Conservation (phyloP, 1,140 invertebrate species). For the Oscheius sp. region DNA sequence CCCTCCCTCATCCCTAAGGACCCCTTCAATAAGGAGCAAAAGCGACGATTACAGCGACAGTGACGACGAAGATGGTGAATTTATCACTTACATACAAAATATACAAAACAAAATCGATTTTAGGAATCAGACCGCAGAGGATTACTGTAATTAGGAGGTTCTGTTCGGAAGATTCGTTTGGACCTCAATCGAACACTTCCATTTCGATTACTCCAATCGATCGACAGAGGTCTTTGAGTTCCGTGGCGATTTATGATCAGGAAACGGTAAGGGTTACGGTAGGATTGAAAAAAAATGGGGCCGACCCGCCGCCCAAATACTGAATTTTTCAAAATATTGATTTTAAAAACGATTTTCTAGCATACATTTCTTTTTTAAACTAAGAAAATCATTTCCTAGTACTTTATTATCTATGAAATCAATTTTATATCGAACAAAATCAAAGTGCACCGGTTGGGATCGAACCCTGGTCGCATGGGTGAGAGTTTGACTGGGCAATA, state of each 20-base stretch:
- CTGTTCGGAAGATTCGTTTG: constrained; percentile 4
- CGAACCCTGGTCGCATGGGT: too few relatives aligned
- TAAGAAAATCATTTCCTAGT: too few relatives aligned
- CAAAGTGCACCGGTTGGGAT: too few relatives aligned
- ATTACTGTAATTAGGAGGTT: constrained; percentile 2
- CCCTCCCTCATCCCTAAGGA: too few relatives aligned
- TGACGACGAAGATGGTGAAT: constrained; percentile 11
- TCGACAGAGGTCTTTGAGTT: constrained; percentile 4
- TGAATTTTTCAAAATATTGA: too few relatives aligned
- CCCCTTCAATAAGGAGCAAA: constrained; percentile 1
- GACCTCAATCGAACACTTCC: not conserved
- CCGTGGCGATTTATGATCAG: not conserved
- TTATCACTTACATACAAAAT: not conserved
- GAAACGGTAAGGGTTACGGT: not conserved
- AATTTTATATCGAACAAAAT: too few relatives aligned
- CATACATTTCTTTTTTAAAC: too few relatives aligned
- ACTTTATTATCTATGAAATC: too few relatives aligned
- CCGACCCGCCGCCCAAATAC: too few relatives aligned
- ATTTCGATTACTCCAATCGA: constrained; percentile 9
- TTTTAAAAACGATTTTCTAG: too few relatives aligned
- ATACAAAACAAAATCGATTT: not conserved
- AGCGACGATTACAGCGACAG: not conserved
- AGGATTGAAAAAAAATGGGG: not conserved
- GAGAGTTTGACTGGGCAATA: too few relatives aligned
- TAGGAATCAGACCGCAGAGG: not conserved